Evolutionary conservation across 92 coral and sea anemone genomes (phyloP).

Genomic region (Porites lobata): DNA sequence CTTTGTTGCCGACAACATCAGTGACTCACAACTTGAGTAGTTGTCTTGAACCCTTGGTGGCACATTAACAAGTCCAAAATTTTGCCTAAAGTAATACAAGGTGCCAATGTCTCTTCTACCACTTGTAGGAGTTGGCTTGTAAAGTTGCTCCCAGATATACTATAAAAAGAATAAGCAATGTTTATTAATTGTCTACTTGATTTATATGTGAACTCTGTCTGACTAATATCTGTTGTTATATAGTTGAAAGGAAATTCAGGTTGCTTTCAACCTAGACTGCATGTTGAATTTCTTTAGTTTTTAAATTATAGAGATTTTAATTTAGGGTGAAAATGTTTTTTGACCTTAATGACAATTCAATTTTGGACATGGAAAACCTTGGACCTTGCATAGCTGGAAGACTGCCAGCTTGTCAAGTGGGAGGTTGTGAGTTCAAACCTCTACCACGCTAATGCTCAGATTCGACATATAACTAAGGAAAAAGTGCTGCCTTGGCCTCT

Average conservation of each 20-base stretch:
- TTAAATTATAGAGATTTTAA: neutral
- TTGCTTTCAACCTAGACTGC: slow-evolving; percentile 22
- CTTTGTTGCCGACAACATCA: slow-evolving; percentile 71
- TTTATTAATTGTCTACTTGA: neutral
- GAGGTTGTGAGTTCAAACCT: too few relatives aligned
- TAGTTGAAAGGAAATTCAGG: slow-evolving; percentile 25
- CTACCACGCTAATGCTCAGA: slow-evolving; percentile 14
- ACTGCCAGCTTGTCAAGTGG: slow-evolving; percentile 13
- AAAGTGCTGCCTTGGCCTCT: slow-evolving; percentile 10
- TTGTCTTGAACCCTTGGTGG: slow-evolving; percentile 56
- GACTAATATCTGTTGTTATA: neutral
- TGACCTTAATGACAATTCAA: slow-evolving; percentile 12
- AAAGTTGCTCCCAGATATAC: slow-evolving; percentile 42
- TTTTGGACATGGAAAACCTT: slow-evolving; percentile 24
- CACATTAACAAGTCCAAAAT: slow-evolving; percentile 66
- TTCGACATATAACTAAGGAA: slow-evolving; percentile 19
- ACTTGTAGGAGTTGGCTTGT: slow-evolving; percentile 22
- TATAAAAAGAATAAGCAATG: neutral
- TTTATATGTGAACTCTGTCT: neutral
- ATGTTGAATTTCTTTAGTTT: slow-evolving; percentile 24
- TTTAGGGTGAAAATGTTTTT: slow-evolving; percentile 27
- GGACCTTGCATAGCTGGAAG: slow-evolving; percentile 36
- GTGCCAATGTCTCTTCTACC: slow-evolving; percentile 63
- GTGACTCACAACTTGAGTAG: slow-evolving; percentile 50
- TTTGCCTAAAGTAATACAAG: slow-evolving; percentile 67